Conservation (phyloP, 2,888 invertebrate species). For the Notodonta dromedarius region DNA sequence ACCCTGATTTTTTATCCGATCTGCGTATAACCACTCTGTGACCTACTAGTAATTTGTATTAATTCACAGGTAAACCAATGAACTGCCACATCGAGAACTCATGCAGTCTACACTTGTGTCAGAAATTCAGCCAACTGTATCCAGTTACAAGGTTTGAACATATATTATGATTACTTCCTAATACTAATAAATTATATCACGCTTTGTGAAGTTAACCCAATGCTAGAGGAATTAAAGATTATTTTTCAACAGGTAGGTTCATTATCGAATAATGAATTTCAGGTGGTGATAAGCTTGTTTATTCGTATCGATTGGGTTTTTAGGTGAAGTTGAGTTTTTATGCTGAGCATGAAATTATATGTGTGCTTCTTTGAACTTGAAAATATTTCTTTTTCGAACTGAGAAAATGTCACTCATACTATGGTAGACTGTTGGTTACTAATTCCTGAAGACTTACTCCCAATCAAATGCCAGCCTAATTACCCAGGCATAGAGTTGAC, state of each 20-base stretch:
- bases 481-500: too few relatives aligned
- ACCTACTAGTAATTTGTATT: neutral
- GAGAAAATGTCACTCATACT: too few relatives aligned
- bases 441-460: too few relatives aligned
- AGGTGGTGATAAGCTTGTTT: neutral
- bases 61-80: conserved; percentile 84
- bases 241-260: neutral
- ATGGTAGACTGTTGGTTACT: too few relatives aligned
- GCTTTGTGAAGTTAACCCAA: neutral
- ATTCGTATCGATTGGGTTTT: neutral
- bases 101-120: conserved; percentile 94
- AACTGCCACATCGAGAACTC: conserved; percentile 86
- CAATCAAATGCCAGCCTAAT: too few relatives aligned
- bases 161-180: conserved; percentile 1
- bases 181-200: conserved; percentile 10
- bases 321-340: neutral
- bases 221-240: neutral
- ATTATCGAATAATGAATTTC: neutral
- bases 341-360: too few relatives aligned
- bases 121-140: conserved; percentile 92
- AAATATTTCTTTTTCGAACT: too few relatives aligned
- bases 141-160: conserved; percentile 86
- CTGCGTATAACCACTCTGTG: too few relatives aligned
- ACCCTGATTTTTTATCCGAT: too few relatives aligned
- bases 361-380: too few relatives aligned